A percentile compares a stretch with the other conserved stretches of the same genome.
phyloP scores from a whole-genome alignment of 1,140 invertebrate species.

The Nebria ingens region DNA sequence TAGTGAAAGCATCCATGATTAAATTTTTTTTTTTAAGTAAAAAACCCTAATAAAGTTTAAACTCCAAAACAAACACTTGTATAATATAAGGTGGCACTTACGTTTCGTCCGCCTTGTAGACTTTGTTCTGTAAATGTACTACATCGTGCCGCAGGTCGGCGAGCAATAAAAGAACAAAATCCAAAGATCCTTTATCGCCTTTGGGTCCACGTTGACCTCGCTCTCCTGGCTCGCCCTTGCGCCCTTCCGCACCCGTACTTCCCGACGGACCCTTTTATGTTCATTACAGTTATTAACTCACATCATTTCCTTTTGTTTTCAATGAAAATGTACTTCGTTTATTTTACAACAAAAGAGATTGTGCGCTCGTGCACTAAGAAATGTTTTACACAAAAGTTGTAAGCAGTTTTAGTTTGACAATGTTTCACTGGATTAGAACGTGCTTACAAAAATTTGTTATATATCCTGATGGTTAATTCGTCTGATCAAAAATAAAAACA shows the following conservation, averaged over 20 bases:
- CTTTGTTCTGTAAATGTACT: conserved; percentile 44
- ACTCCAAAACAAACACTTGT: not conserved
- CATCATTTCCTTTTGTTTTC: not conserved
- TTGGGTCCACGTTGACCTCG: conserved; percentile 43
- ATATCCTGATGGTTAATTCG: too few relatives aligned
- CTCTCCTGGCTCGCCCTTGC: conserved; percentile 44
- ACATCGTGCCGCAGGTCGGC: conserved; percentile 53
- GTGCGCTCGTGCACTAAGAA: too few relatives aligned
- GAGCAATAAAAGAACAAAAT: conserved; percentile 48
- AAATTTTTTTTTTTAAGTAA: conserved; percentile 9
- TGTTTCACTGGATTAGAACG: too few relatives aligned
- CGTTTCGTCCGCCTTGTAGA: conserved; percentile 45
- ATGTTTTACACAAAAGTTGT: too few relatives aligned
- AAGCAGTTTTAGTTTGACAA: too few relatives aligned
- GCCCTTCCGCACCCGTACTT: conserved; percentile 44
- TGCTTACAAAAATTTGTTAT: too few relatives aligned
- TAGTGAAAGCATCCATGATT: too few relatives aligned
- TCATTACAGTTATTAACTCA: conserved; percentile 4
- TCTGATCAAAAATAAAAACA: too few relatives aligned
- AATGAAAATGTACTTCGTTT: not conserved
- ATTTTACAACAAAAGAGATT: too few relatives aligned
- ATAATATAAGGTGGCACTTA: conserved; percentile 29
- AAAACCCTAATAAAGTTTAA: not conserved
- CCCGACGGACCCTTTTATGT: conserved; percentile 44
- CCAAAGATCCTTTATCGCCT: conserved; percentile 47